A percentile compares a stretch with the other conserved stretches of the same genome.
Conservation (phyloP, 1,140 invertebrate genomes). For the Sycophila sp. region DNA sequence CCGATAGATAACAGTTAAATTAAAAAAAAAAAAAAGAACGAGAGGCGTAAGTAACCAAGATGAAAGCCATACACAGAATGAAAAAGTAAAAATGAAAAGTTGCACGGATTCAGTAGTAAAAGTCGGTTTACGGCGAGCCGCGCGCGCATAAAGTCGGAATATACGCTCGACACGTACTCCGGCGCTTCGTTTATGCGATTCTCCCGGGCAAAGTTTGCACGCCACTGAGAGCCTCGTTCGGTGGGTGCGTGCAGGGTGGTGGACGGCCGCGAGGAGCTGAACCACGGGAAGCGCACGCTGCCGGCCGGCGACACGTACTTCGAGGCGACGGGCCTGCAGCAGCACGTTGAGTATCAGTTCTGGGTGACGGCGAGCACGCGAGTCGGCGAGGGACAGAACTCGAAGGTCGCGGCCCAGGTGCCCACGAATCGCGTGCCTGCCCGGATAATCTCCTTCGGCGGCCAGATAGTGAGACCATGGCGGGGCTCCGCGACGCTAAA, state of each 20-base stretch:
- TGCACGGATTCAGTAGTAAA: too few species aligned
- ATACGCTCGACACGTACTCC: too few species aligned
- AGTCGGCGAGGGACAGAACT: constrained; percentile 80
- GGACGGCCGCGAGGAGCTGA: constrained; percentile 75
- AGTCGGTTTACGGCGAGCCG: too few species aligned
- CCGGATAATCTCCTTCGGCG: constrained; percentile 76
- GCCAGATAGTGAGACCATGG: constrained; percentile 73
- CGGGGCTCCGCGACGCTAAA: constrained; percentile 71
- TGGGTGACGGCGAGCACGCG: constrained; percentile 83
- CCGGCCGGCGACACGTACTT: constrained; percentile 72
- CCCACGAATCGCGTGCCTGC: constrained; percentile 73
- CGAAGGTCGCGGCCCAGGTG: constrained; percentile 73
- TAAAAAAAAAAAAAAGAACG: too few species aligned
- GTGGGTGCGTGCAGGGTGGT: constrained; percentile 71
- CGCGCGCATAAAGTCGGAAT: too few species aligned
- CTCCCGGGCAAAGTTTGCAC: too few species aligned
- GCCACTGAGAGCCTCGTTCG: too few species aligned
- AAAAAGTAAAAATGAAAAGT: too few species aligned
- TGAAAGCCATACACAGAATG: too few species aligned
- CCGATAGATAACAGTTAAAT: too few species aligned
- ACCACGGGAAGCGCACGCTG: constrained; percentile 74
- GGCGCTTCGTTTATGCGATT: too few species aligned
- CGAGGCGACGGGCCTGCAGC: constrained; percentile 76
- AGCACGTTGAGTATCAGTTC: constrained; percentile 82
- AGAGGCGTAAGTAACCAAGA: too few species aligned